Conservation (phyloP, 1,140 invertebrate species). For the Oreohelix idahoensis region DNA sequence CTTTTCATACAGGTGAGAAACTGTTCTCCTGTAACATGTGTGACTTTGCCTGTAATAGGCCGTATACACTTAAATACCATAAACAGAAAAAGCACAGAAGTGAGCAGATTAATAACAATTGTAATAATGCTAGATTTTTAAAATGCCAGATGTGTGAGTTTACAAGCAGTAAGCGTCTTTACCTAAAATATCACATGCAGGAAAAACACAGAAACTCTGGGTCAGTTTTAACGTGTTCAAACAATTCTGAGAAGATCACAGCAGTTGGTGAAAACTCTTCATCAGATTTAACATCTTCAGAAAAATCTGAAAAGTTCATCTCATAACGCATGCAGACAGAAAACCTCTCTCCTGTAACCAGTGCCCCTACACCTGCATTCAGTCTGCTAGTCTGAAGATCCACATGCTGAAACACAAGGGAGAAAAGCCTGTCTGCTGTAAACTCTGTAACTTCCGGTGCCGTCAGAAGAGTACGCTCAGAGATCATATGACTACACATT, state of each 20-base stretch:
- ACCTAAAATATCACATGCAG: not conserved
- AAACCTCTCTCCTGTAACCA: conserved; percentile 1
- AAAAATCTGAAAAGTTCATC: not conserved
- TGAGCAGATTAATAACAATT: not conserved
- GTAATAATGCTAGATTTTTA: not conserved
- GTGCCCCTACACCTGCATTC: conserved; percentile 14
- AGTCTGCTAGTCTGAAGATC: not conserved
- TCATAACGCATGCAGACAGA: not conserved
- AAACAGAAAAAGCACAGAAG: not conserved
- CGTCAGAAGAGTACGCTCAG: conserved; percentile 11
- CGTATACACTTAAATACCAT: not conserved
- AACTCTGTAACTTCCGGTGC: conserved; percentile 1
- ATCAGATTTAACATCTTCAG: not conserved
- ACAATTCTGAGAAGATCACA: not conserved
- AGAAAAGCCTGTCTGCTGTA: conserved; percentile 12
- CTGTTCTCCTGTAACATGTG: not conserved
- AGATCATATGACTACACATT: not conserved
- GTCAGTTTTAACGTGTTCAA: not conserved
- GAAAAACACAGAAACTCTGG: not conserved
- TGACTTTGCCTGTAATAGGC: not conserved
- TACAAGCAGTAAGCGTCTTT: not conserved
- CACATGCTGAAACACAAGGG: conserved; percentile 1
- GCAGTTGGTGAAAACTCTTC: not conserved
- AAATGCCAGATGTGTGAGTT: not conserved
- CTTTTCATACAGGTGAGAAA: not conserved